Percentiles rank a stretch among this genome's conserved stretches.
These are phyloP conservation scores for Ctenopoma kingsleyae DNA, from an alignment of 2,797 vertebrate species.

Conservation along the genomic window DNA sequence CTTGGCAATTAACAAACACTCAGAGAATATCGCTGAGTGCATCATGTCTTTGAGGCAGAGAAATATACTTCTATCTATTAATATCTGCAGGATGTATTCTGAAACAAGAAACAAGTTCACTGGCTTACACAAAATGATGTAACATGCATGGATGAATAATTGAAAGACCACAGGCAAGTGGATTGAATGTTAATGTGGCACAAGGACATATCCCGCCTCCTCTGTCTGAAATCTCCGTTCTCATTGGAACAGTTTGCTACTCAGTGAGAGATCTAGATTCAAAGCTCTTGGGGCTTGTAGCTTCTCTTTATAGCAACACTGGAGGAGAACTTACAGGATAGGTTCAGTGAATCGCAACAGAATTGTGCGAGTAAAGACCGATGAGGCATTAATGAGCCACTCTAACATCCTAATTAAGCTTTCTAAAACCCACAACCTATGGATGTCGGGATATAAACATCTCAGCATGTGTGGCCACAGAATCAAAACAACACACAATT, in stretches of 20 bases:
- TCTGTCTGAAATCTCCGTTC: conserved; percentile 35
- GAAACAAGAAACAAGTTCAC: conserved; percentile 51
- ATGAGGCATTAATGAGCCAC: conserved; percentile 64
- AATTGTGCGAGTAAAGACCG: conserved; percentile 63
- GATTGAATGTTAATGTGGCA: conserved; percentile 77
- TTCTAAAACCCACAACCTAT: conserved; percentile 52
- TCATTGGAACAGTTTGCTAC: conserved; percentile 53
- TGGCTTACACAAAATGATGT: conserved; percentile 73
- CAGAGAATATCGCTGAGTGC: conserved; percentile 34
- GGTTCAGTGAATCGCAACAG: conserved; percentile 67
- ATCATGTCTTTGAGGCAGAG: conserved; percentile 44
- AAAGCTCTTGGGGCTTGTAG: conserved; percentile 65
- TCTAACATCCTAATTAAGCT: conserved; percentile 69
- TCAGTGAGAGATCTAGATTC: conserved; percentile 64
- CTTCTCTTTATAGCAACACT: conserved; percentile 71
- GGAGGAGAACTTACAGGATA: conserved; percentile 59
- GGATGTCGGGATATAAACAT: conserved; percentile 53
- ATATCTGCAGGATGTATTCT: conserved; percentile 60
- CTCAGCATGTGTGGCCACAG: conserved; percentile 42
- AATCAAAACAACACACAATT: conserved; percentile 40
- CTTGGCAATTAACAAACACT: conserved; percentile 63
- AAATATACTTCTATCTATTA: conserved; percentile 66
- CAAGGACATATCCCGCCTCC: conserved; percentile 52
- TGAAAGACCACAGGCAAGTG: conserved; percentile 78
- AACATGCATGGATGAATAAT: conserved; percentile 82